Conservation (phyloP, 2,888 invertebrate species). For the Rhamphomyia laevipes region DNA sequence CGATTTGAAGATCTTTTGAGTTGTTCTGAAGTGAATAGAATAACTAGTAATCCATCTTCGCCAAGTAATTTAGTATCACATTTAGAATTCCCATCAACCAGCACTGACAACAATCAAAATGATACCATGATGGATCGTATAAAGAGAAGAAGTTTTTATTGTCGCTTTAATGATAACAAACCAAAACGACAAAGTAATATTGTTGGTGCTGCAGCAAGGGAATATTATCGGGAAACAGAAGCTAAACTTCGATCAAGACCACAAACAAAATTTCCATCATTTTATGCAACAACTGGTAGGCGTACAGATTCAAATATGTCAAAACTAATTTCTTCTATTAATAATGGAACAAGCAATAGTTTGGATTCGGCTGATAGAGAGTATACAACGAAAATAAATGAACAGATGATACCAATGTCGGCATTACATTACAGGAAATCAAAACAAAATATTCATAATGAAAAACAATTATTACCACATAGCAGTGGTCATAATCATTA, state of each 20-base stretch:
- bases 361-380: no score
- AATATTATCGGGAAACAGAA: conserved; percentile 38
- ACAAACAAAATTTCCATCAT: conserved; percentile 5
- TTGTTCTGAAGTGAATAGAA: conserved; percentile 45
- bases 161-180: conserved; percentile 76
- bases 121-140: conserved; percentile 80
- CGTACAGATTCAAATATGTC: no score
- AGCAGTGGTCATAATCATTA: no score
- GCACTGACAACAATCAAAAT: conserved; percentile 37
- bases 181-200: conserved; percentile 55
- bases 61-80: conserved; percentile 38
- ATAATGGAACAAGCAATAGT: no score
- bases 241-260: conserved; percentile 9
- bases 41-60: conserved; percentile 23
- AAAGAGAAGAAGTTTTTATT: conserved; percentile 78
- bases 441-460: no score
- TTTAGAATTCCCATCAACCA: conserved; percentile 31
- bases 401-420: no score
- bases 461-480: no score
- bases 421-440: no score
- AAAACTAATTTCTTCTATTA: no score
- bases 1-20: conserved; percentile 55
- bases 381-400: no score
- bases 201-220: conserved; percentile 46
- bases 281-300: conserved; percentile 4